Percentiles rank a stretch among this genome's conserved stretches.
phyloP scores from a whole-genome alignment of 2,888 invertebrate genomes.

The Synanthedon tipuliformis region DNA sequence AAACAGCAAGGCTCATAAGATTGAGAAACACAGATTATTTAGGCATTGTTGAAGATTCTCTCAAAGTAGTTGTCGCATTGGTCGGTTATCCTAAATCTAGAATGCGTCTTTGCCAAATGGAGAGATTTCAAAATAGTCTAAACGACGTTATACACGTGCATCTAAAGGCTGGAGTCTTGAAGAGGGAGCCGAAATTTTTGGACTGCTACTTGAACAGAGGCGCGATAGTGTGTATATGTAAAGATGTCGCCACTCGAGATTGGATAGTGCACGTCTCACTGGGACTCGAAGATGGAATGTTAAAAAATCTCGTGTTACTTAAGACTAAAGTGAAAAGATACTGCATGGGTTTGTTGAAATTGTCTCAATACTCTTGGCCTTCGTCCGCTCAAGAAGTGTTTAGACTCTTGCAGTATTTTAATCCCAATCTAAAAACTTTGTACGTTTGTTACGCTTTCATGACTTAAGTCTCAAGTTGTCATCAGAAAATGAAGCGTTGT shows the following conservation, averaged over 20 bases:
- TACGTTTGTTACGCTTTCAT: too few relatives aligned
- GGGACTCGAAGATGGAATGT: constrained; percentile 54
- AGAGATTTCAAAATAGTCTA: constrained; percentile 39
- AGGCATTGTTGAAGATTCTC: constrained; percentile 42
- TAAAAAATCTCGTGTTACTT: constrained; percentile 35
- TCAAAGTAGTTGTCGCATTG: constrained; percentile 46
- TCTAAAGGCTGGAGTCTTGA: constrained; percentile 39
- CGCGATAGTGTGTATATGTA: constrained; percentile 54
- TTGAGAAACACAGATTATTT: constrained; percentile 44
- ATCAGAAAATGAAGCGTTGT: too few relatives aligned
- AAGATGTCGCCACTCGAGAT: constrained; percentile 43
- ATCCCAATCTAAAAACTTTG: constrained; percentile 41
- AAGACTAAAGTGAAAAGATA: constrained; percentile 46
- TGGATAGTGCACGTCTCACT: constrained; percentile 51
- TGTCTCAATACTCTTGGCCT: constrained; percentile 43
- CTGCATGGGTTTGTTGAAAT: constrained; percentile 47
- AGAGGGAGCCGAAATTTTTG: constrained; percentile 37
- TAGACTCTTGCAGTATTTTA: constrained; percentile 55
- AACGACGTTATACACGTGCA: constrained; percentile 52
- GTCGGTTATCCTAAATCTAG: constrained; percentile 52
- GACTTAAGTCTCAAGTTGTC: too few relatives aligned
- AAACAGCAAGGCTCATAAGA: constrained; percentile 45
- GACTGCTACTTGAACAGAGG: constrained; percentile 56
- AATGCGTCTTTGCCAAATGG: constrained; percentile 47
- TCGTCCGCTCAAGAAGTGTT: constrained; percentile 46